These are phyloP conservation scores for Lycocerus yunnanus DNA, from an alignment of 2,888 invertebrate genomes.

Conservation along the genomic window DNA sequence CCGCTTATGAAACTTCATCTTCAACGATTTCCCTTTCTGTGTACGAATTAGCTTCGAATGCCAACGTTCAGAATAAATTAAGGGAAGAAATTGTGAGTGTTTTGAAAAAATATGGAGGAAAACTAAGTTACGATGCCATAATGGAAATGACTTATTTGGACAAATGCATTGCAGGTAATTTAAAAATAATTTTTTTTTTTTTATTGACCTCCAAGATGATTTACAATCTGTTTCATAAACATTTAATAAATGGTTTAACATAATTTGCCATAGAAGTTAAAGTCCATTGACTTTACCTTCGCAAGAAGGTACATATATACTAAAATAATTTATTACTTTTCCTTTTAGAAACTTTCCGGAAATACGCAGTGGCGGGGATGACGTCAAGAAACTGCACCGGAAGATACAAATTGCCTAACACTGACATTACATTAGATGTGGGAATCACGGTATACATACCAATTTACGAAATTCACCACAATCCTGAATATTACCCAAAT, in stretches of 20 bases:
- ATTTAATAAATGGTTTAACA: too few relatives aligned
- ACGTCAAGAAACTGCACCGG: slow-evolving; percentile 37
- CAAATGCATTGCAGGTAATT: slow-evolving; percentile 51
- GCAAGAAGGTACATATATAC: too few relatives aligned
- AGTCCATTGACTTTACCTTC: too few relatives aligned
- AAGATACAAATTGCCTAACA: slow-evolving; percentile 41
- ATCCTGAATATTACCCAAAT: slow-evolving; percentile 54
- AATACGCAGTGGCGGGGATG: slow-evolving; percentile 42
- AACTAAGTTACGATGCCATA: slow-evolving; percentile 56
- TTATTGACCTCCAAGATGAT: too few relatives aligned
- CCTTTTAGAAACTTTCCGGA: slow-evolving; percentile 43
- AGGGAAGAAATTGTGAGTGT: slow-evolving; percentile 53
- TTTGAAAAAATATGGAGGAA: slow-evolving; percentile 48
- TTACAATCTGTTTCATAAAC: too few relatives aligned
- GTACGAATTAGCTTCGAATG: slow-evolving; percentile 58
- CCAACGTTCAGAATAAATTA: slow-evolving; percentile 53
- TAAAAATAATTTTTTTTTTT: too few relatives aligned
- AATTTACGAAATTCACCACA: slow-evolving; percentile 41
- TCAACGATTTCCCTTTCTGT: slow-evolving; percentile 54
- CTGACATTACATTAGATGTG: slow-evolving; percentile 37
- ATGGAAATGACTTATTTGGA: slow-evolving; percentile 58
- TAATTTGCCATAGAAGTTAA: too few relatives aligned
- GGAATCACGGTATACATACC: slow-evolving; percentile 36
- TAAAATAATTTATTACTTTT: too few relatives aligned
- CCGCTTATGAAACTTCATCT: slow-evolving; percentile 52